These are phyloP conservation scores for Tympanoctomys barrerae DNA, from an alignment of 2,797 vertebrate species.

Conservation along the genomic window DNA sequence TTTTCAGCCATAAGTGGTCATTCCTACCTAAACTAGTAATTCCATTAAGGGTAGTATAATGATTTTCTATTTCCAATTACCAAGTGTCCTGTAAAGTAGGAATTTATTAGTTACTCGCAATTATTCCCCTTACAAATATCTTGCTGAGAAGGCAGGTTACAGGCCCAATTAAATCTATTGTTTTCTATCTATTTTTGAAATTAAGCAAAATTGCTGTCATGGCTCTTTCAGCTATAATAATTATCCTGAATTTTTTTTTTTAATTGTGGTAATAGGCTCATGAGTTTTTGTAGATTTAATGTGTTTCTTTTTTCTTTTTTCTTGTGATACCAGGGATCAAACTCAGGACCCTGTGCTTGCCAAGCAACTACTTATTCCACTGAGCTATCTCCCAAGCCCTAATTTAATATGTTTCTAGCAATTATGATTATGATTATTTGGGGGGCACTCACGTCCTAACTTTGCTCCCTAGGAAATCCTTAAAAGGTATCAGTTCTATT, in stretches of 20 bases:
- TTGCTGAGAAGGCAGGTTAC: not conserved
- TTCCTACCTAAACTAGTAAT: not conserved
- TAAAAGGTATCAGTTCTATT: rapidly evolving
- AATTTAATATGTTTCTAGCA: not conserved
- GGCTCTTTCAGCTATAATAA: not conserved
- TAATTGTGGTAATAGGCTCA: not conserved
- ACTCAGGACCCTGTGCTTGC: too few species aligned
- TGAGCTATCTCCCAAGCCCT: too few species aligned
- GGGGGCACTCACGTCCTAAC: not conserved
- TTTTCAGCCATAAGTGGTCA: too few species aligned
- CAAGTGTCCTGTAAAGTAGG: not conserved
- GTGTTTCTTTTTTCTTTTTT: not conserved
- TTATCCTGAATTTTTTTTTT: not conserved
- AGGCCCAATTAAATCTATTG: not conserved
- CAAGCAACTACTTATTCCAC: too few species aligned
- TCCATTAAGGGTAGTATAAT: not conserved
- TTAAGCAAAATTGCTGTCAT: not conserved
- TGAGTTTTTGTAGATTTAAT: not conserved
- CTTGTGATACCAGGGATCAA: too few species aligned
- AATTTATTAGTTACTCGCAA: not conserved
- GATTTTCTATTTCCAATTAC: not conserved
- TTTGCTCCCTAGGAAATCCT: not conserved
- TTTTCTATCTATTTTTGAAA: not conserved
- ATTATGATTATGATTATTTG: too few species aligned
- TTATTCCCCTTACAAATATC: not conserved